Evolutionary conservation across 1,140 invertebrate species (phyloP).

Genomic region (Microplitis demolitor): DNA sequence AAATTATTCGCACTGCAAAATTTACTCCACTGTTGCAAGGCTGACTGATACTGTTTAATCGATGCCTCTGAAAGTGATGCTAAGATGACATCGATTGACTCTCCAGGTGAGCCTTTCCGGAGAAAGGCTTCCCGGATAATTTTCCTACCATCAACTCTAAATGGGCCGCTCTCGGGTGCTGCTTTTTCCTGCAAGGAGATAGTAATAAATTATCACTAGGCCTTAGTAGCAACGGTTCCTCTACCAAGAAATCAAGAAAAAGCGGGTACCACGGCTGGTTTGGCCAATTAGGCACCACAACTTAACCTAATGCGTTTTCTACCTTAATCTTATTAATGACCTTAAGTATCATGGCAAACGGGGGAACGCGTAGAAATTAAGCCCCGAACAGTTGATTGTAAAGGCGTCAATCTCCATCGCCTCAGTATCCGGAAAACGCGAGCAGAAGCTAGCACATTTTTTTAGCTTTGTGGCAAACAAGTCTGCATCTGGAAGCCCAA

Average conservation of each 20-base stretch:
- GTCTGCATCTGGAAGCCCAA: not conserved
- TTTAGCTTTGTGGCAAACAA: not conserved
- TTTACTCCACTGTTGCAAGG: constrained; percentile 3
- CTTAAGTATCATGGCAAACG: not conserved
- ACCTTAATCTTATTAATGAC: constrained; percentile 10
- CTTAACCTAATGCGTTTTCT: constrained; percentile 5
- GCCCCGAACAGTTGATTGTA: not conserved
- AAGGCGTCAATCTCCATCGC: not conserved
- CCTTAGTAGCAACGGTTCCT: not conserved
- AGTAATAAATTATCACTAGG: constrained; percentile 9
- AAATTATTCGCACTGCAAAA: not conserved
- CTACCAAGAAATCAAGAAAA: constrained; percentile 8
- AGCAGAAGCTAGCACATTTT: not conserved
- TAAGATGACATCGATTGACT: constrained; percentile 7
- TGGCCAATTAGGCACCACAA: constrained; percentile 20
- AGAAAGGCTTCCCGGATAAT: constrained; percentile 6
- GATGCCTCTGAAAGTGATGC: constrained; percentile 9
- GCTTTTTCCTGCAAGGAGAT: constrained; percentile 9
- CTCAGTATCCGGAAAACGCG: not conserved
- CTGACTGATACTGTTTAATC: constrained; percentile 16
- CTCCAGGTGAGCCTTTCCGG: not conserved
- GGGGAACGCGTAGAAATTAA: not conserved
- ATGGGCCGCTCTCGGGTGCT: constrained; percentile 10
- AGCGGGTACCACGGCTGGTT: constrained; percentile 22
- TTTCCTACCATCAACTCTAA: not conserved